Evolutionary conservation across 2,888 invertebrate species (phyloP).

Genomic region (Callyntrura sp.): DNA sequence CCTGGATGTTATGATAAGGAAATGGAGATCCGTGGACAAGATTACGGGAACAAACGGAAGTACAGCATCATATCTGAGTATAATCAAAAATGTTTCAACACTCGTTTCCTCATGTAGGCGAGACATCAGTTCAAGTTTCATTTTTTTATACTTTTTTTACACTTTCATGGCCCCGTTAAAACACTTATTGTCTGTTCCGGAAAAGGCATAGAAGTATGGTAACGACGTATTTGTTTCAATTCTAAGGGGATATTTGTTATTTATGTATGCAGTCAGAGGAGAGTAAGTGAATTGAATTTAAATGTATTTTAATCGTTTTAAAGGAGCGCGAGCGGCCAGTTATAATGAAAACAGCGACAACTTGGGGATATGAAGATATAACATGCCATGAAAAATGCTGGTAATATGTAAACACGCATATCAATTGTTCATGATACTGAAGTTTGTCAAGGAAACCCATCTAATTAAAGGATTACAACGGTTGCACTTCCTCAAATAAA

Average conservation of each 20-base stretch:
- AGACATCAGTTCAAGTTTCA: background rate
- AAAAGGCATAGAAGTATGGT: slow-evolving; percentile 1
- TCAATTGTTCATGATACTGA: too few relatives aligned
- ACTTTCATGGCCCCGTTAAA: too few relatives aligned
- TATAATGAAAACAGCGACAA: background rate
- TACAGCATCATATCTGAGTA: slow-evolving; percentile 46
- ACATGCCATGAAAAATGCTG: too few relatives aligned
- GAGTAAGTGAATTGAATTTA: background rate
- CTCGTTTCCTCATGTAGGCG: background rate
- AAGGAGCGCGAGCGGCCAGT: background rate
- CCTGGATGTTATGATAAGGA: slow-evolving; percentile 40
- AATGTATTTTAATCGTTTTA: background rate
- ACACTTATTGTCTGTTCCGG: slow-evolving; percentile 8
- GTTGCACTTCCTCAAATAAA: too few relatives aligned
- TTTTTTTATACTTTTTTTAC: too few relatives aligned
- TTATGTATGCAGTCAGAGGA: background rate
- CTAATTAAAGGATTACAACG: too few relatives aligned
- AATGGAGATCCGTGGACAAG: slow-evolving; percentile 51
- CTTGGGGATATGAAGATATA: background rate
- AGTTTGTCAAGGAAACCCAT: too few relatives aligned
- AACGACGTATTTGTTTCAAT: background rate
- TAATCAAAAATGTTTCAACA: slow-evolving; percentile 36
- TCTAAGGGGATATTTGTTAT: background rate
- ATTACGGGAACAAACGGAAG: slow-evolving; percentile 63
- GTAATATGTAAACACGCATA: too few relatives aligned